Base-by-base conservation (phyloP, 2,888 invertebrate genomes). In the Marasmarcha lunaedactyla region DNA sequence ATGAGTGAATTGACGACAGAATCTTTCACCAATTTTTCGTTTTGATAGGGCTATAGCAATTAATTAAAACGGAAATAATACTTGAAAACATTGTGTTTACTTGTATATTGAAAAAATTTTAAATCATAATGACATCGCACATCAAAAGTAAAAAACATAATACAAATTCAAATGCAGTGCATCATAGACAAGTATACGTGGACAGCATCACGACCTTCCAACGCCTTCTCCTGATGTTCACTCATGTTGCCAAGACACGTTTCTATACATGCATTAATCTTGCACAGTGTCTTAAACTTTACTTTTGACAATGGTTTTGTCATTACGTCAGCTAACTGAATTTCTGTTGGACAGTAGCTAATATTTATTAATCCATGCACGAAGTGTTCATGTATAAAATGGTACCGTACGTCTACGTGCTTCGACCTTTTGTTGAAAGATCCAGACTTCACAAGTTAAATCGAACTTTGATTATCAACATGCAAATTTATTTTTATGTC, bases 391-490 rank as follows among this genome's bases (percentile, higher is more conserved):
- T 15, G 14, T 2, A 36, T 36, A 25, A 12, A 36, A n/a, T 36
- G 11, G 12, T 11, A 38, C 20, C 38, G 14, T 1, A 37, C 37
- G 26, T 37, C 37, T 4, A 37, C 26, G 13, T 37, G 37, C 13
- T 37, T 37, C 11, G 37, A 38, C 11, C 38, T 34, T 26, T 35
- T 39, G 14, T 27, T 39, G 11, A 39, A 35, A 5, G 14, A 7
- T 7, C 39, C 39, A 20, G 35, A 26, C 15, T 35, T 25, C 9
- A 39, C 27, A 7, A 39, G 34, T 14, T 35, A 27, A 14, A 39
- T 35, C 7, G 39, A n/a, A 25, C 39, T 39, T 26, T 39, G 39
- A 33, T 35, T 39, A 25, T 39, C 35, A 10, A 39, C 15, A 3
- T 39, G 33, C 3, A 39, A 26, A 1, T 13, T 13, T 5, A 39